Evolutionary conservation across 1,140 invertebrate genomes (phyloP), one percentile per base, ranked within the genome.

Genomic region (Dendrolimus kikuchii): DNA sequence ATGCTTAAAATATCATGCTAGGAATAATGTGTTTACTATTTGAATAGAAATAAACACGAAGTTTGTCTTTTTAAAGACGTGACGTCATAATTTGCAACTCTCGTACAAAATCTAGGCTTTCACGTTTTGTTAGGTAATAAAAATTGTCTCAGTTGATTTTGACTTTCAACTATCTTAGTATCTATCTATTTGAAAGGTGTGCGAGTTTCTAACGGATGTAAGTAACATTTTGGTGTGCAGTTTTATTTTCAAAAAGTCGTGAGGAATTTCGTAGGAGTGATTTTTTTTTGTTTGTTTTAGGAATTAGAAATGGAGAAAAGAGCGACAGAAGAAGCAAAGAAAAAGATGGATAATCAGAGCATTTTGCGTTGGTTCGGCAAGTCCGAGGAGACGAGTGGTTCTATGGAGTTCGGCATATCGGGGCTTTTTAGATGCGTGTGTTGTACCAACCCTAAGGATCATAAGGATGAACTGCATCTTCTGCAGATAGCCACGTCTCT

Each of bases 291-390:
- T 6, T 4, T 39, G 37, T 62, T 47, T 37, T 57, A 95, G 92
- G 95, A 97, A 91, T 68, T 97, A 53, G 95, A 95, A 85, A 91
- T 94, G 81, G 95, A 97, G 63, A 94, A 92, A 68, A 95, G 95
- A 71, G 92, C 92, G 53, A 91, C 90, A 0, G 95, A 97, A 75
- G 94, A 96, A 75, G 92, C 93, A 0, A 94, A 95, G 72, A 93
- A 93, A 68, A 92, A 93, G 66, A 93, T 93, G 6, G 95, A 95
- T 62, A 91, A 93, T 65, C 94, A 95, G 56, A 93, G 92, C n/a
- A 78, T 97, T 1, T 90, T 93, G 23, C 95, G 95, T 57, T 86
- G 95, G 42, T 88, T 90, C 5, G 93, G 92, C 84, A 88, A 47
- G 91, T 90, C 92, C 2, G 93, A 95, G 48, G 93, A 96, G 59